These are phyloP conservation scores for Dasyornis broadbenti DNA, from an alignment of 2,113 vertebrate genomes.

Conservation along the genomic window DNA sequence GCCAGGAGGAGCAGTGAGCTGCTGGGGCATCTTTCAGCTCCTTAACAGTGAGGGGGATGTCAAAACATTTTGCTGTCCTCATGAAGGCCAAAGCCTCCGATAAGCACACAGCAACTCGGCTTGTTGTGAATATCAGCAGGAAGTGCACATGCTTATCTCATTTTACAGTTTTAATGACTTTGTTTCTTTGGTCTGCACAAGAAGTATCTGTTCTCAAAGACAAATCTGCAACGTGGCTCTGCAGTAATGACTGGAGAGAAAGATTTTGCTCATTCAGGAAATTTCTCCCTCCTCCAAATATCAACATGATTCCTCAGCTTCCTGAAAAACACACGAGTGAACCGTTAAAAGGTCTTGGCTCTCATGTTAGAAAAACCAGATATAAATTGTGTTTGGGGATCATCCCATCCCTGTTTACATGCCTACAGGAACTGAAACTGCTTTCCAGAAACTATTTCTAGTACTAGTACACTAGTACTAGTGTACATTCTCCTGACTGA, in stretches of 20 bases:
- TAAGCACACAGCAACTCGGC: not conserved
- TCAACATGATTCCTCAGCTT: conserved; percentile 1
- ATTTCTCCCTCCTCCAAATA: not conserved
- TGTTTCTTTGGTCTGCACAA: conserved; percentile 5
- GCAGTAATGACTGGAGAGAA: not conserved
- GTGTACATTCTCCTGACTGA: not conserved
- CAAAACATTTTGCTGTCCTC: conserved; percentile 2
- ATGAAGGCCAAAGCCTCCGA: not conserved
- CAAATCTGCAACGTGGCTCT: not conserved
- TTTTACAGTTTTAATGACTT: not conserved
- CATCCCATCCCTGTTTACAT: not conserved
- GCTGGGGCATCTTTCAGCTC: not conserved
- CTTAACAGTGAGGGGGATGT: not conserved
- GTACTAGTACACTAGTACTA: not conserved
- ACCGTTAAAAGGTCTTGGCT: not conserved
- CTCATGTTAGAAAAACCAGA: not conserved
- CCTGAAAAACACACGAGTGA: not conserved
- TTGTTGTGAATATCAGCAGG: not conserved
- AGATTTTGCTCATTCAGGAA: conserved; percentile 6
- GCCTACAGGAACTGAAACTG: not conserved
- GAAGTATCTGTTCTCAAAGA: conserved; percentile 14
- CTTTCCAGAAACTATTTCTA: not conserved
- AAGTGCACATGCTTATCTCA: not conserved
- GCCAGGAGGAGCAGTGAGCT: not conserved
- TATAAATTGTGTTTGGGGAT: not conserved